Conservation (phyloP, 2,888 invertebrate species). For the Selenia dentaria region DNA sequence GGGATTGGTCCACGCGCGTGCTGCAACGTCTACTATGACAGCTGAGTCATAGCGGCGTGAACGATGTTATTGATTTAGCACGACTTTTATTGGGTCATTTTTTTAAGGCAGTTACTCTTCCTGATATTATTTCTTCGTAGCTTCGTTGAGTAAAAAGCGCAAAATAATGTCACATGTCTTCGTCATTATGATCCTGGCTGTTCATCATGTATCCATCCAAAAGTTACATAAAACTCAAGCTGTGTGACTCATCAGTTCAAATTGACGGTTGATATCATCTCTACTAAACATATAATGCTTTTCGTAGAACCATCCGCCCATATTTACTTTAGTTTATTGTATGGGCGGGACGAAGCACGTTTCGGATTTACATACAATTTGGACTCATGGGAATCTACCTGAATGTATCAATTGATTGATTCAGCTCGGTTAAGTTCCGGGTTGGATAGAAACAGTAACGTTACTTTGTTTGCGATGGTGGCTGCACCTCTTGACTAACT, state of each 20-base stretch:
- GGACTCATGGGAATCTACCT: constrained; percentile 16
- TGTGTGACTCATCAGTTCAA: constrained; percentile 10
- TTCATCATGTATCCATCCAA: neutral
- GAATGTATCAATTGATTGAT: constrained; percentile 10
- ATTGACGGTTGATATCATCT: constrained; percentile 19
- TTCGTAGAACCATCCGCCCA: constrained; percentile 26
- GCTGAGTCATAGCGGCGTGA: too few species aligned
- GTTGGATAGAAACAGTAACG: neutral
- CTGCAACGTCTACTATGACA: too few species aligned
- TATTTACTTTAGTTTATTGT: constrained; percentile 40
- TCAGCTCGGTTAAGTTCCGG: constrained; percentile 11
- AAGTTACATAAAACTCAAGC: constrained; percentile 5
- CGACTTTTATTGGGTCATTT: too few species aligned
- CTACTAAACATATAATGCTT: constrained; percentile 3
- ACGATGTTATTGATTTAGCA: too few species aligned
- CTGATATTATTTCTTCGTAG: too few species aligned
- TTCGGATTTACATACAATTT: constrained; percentile 45
- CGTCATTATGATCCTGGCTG: neutral
- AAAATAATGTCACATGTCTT: too few species aligned
- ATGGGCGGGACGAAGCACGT: constrained; percentile 44
- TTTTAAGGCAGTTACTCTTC: too few species aligned
- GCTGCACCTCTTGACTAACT: too few species aligned
- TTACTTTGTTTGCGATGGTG: too few species aligned
- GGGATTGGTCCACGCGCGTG: too few species aligned
- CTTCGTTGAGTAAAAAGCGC: too few species aligned